Evolutionary conservation across 2,888 invertebrate species (phyloP), one percentile per base, ranked within the genome.

Genomic region (Litoditis marina): DNA sequence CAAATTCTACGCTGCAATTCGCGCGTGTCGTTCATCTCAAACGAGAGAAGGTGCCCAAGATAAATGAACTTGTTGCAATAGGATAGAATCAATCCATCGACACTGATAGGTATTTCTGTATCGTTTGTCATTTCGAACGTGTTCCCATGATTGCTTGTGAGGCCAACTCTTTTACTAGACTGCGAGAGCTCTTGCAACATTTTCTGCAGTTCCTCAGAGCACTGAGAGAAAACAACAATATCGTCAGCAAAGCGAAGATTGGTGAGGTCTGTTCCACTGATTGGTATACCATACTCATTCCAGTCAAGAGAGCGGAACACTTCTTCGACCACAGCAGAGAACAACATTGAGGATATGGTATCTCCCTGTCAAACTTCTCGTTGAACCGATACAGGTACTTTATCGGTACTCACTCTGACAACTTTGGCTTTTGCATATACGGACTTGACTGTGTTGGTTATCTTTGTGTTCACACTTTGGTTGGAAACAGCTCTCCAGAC

Each of bases 161-260:
- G 22, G 5, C 42, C 13, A 19, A 11, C 42, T 42, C 3, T 11
- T 42, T 11, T 42, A 22, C 42, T 42, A 22, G 42, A n/a, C 6
- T 42, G 5, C n/a, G 42, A 42, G 5, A 42, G 13, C 13, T 42
- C 42, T 42, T 42, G 42, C 5, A 42, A 22, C 42, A 42, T 42
- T 42, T 4, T 4, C 13, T 42, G n/a, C n/a, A 22, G 3, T 42
- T n/a, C 42, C 22, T n/a, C 42, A 42, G 42, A n/a, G 5, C n/a
- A 42, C 5, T 5, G 5, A 19, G 42, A 42, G 6, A 42, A n/a
- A 4, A 65, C 39, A n/a, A 64, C 64, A 22, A 65, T 66, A 28
- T 65, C 65, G 42, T 65, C 64, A n/a, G 65, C 64, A 44, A 65
- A 65, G 13, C 63, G 58, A 27, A 64, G 64, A 34, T 63, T 27